phyloP scores from a whole-genome alignment of 2,113 vertebrate species.

The Craseonycteris thonglongyai region DNA sequence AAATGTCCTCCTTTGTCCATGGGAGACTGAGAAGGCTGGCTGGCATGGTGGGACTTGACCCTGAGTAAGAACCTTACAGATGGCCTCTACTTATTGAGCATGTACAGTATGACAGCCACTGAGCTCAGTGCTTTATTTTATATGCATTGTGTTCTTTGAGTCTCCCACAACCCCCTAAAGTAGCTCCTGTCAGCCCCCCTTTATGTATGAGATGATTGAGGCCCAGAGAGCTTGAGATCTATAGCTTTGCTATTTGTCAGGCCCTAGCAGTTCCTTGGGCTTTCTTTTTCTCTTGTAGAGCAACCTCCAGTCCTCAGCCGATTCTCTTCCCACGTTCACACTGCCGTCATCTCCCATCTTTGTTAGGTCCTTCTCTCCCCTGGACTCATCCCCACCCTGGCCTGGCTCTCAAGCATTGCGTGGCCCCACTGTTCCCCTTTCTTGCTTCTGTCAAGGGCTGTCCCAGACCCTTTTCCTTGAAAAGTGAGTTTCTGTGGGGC shows the following conservation, averaged over 20 bases:
- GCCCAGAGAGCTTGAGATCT: not conserved
- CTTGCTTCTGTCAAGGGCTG: not conserved
- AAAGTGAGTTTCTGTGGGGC: not conserved
- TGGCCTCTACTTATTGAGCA: not conserved
- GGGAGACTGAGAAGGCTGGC: not conserved
- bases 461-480: not conserved
- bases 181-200: not conserved
- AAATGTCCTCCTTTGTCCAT: not conserved
- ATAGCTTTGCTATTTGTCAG: not conserved
- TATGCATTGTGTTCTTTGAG: not conserved
- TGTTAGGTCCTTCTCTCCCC: not conserved
- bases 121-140: not conserved
- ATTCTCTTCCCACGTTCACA: not conserved
- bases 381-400: not conserved
- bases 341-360: not conserved
- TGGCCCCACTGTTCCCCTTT: not conserved
- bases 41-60: not conserved
- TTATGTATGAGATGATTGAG: not conserved
- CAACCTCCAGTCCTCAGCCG: not conserved
- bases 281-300: not conserved
- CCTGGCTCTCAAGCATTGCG: not conserved
- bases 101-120: not conserved
- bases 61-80: rapidly evolving
- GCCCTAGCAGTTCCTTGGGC: not conserved
- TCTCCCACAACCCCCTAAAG: not conserved